Conservation (phyloP, 2,113 vertebrate species). For the Cyanoderma ruficeps region DNA sequence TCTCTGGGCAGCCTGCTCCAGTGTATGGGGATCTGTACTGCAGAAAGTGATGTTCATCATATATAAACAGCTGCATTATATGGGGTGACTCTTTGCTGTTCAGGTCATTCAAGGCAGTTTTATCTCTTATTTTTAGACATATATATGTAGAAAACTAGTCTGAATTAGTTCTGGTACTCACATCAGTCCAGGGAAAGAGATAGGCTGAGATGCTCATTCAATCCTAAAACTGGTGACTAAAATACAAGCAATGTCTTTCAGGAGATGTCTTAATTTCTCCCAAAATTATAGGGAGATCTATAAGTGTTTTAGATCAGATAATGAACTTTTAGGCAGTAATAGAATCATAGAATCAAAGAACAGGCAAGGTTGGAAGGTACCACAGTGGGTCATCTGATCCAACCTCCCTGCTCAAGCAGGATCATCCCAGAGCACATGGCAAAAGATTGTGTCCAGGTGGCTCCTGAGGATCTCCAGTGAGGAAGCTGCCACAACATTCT, state of each 20-base stretch:
- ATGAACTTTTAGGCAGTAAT: not conserved
- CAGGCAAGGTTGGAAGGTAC: not conserved
- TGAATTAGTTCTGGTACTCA: not conserved
- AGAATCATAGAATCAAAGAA: not conserved
- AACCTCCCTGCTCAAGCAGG: not conserved
- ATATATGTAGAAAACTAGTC: not conserved
- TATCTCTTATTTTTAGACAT: not conserved
- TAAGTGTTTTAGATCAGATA: not conserved
- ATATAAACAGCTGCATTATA: not conserved
- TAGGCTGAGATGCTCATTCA: not conserved
- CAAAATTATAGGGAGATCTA: not conserved
- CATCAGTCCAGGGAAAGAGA: not conserved
- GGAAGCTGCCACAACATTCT: not conserved
- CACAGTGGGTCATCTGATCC: not conserved
- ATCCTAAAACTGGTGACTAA: not conserved
- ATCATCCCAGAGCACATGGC: not conserved
- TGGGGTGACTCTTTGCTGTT: not conserved
- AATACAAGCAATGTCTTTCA: not conserved
- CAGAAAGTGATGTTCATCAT: not conserved
- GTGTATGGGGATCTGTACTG: not conserved
- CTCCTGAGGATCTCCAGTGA: not conserved
- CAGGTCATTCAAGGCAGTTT: not conserved
- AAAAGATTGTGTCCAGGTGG: not conserved
- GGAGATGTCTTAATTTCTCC: not conserved
- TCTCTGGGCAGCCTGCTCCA: not conserved